phyloP scores from a whole-genome alignment of 2,888 invertebrate species.

The Pedicia rivosa region DNA sequence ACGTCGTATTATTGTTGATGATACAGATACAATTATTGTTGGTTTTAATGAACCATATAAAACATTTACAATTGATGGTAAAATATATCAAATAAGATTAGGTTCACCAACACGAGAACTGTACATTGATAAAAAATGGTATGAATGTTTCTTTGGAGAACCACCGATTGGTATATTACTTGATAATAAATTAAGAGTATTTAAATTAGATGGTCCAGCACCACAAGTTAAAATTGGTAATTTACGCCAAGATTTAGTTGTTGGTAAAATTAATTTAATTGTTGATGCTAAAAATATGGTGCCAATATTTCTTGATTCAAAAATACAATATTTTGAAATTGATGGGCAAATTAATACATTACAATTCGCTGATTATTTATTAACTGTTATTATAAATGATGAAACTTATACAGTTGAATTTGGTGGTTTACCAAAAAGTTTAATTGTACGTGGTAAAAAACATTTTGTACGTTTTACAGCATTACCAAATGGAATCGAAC shows the following conservation, averaged over 20 bases:
- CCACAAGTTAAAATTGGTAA: constrained; percentile 88
- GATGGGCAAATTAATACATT: constrained; percentile 56
- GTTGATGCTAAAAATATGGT: constrained; percentile 64
- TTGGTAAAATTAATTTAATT: constrained; percentile 70
- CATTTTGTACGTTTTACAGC: constrained; percentile 70
- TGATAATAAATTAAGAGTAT: constrained; percentile 54
- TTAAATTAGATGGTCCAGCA: constrained; percentile 78
- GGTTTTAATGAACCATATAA: constrained; percentile 53
- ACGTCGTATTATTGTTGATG: constrained; percentile 57
- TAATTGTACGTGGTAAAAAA: constrained; percentile 54
- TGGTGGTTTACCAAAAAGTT: constrained; percentile 68
- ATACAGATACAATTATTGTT: constrained; percentile 49
- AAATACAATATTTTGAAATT: constrained; percentile 62
- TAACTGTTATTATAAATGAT: constrained; percentile 63
- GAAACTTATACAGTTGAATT: constrained; percentile 64
- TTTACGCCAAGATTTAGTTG: constrained; percentile 64
- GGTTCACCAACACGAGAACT: constrained; percentile 88
- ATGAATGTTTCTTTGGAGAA: constrained; percentile 86
- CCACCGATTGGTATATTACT: constrained; percentile 67
- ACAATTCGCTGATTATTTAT: constrained; percentile 62
- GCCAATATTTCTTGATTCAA: constrained; percentile 69
- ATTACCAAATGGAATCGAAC: constrained; percentile 52
- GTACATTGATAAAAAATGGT: constrained; percentile 75
- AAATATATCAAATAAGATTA: constrained; percentile 61
- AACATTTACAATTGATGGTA: constrained; percentile 55